Evolutionary conservation across 2,888 invertebrate species (phyloP).

Genomic region (Aleiodes alternator): DNA sequence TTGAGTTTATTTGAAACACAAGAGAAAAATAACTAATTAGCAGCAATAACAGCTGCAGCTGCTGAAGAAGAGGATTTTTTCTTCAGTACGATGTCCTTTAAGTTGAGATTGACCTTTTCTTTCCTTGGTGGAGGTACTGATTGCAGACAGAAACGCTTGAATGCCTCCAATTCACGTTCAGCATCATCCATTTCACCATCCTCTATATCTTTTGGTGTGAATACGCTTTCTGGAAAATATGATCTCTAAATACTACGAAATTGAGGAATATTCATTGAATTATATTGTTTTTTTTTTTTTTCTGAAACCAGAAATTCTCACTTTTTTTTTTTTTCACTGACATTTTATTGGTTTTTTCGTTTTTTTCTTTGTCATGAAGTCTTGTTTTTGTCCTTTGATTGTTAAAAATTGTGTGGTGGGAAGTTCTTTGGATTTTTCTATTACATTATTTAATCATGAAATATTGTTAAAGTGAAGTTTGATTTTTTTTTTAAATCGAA

Average conservation of each 20-base stretch:
- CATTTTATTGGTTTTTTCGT: background rate
- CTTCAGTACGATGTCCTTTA: slow-evolving; percentile 85
- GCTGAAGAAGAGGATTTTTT: slow-evolving; percentile 76
- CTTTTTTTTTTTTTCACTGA: too few species aligned
- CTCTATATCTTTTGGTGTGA: slow-evolving; percentile 87
- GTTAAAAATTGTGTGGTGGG: background rate
- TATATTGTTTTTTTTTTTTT: slow-evolving; percentile 17
- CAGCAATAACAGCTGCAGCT: slow-evolving; percentile 63
- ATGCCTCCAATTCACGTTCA: slow-evolving; percentile 89
- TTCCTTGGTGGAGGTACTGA: slow-evolving; percentile 87
- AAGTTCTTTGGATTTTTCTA: background rate
- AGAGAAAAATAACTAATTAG: slow-evolving; percentile 63
- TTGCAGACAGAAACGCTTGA: slow-evolving; percentile 91
- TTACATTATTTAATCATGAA: slow-evolving; percentile 21
- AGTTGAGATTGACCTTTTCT: slow-evolving; percentile 86
- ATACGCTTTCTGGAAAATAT: slow-evolving; percentile 81
- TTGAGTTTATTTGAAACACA: background rate
- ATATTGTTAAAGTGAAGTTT: background rate
- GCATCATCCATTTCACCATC: slow-evolving; percentile 87
- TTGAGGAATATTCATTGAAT: slow-evolving; percentile 46
- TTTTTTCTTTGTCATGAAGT: background rate
- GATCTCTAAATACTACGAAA: slow-evolving; percentile 68
- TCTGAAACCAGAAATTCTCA: background rate
- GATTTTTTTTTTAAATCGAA: background rate
- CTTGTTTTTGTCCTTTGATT: slow-evolving; percentile 5